A percentile compares a stretch with the other conserved stretches of the same genome.
phyloP scores from a whole-genome alignment of 2,797 vertebrate species.

The Sciurus vulgaris region DNA sequence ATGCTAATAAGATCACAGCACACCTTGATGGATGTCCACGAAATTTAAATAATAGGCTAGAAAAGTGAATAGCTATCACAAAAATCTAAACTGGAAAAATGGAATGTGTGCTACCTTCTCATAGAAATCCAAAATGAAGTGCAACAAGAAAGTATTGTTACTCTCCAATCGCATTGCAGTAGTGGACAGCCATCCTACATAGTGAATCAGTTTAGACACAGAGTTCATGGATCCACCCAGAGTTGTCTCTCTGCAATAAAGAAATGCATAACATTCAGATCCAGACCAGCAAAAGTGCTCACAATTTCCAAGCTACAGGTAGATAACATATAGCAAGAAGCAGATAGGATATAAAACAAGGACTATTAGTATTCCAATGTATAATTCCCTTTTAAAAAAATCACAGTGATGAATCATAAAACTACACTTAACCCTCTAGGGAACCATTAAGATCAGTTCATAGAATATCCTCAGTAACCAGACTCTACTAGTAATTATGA shows the following conservation, averaged over 20 bases:
- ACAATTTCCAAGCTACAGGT: conserved; percentile 35
- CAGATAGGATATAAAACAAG: conserved; percentile 25
- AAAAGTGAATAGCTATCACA: conserved; percentile 3
- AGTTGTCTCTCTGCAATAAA: conserved; percentile 91
- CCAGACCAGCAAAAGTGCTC: not conserved
- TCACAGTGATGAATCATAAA: conserved; percentile 19
- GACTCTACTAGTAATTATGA: conserved; percentile 23
- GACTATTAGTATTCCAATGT: not conserved
- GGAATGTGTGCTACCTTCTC: conserved; percentile 92
- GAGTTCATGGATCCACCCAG: conserved; percentile 91
- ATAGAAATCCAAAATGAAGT: conserved; percentile 96
- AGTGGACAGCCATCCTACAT: conserved; percentile 92
- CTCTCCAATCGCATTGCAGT: conserved; percentile 92
- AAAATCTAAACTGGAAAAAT: conserved; percentile 34
- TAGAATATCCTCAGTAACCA: conserved; percentile 12
- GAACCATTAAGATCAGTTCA: conserved; percentile 49
- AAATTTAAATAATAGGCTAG: conserved; percentile 57
- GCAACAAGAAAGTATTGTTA: conserved; percentile 91
- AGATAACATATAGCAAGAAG: conserved; percentile 23
- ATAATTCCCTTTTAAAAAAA: conserved; percentile 40
- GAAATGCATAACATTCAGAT: conserved; percentile 18
- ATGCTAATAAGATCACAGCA: conserved; percentile 31
- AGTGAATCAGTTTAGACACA: conserved; percentile 92
- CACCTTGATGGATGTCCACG: conserved; percentile 19
- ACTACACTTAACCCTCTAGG: not conserved